These are phyloP conservation scores for Orchestes rusci DNA, from an alignment of 2,888 invertebrate species.

Conservation along the genomic window DNA sequence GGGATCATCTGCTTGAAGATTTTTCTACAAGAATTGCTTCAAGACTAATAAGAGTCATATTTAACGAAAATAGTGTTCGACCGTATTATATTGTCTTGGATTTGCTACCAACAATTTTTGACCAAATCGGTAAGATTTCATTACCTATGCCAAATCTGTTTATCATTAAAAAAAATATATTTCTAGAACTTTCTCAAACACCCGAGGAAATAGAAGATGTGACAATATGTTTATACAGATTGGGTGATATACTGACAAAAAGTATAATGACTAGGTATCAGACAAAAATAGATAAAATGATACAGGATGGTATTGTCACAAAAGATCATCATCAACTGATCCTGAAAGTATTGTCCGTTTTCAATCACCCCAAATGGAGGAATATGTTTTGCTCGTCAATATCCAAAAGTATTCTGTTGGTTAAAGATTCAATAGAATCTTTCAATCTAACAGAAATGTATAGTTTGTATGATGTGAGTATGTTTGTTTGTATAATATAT, in stretches of 20 bases:
- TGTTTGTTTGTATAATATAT: neutral
- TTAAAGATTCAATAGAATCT: constrained; percentile 39
- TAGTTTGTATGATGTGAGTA: constrained; percentile 39
- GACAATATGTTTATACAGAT: constrained; percentile 45
- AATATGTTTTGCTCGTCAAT: constrained; percentile 38
- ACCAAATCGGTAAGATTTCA: constrained; percentile 36
- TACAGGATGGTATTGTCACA: constrained; percentile 36
- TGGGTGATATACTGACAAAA: constrained; percentile 40
- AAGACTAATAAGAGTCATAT: constrained; percentile 43
- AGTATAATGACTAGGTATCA: constrained; percentile 42
- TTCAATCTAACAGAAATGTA: constrained; percentile 43
- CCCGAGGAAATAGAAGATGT: constrained; percentile 43
- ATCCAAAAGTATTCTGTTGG: constrained; percentile 39
- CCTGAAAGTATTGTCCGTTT: constrained; percentile 40
- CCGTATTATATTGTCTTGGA: constrained; percentile 40
- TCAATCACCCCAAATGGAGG: constrained; percentile 47
- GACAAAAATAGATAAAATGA: constrained; percentile 36
- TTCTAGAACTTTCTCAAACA: constrained; percentile 37
- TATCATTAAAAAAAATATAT: constrained; percentile 10
- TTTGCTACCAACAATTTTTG: constrained; percentile 41
- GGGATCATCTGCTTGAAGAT: constrained; percentile 29
- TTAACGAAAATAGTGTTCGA: constrained; percentile 40
- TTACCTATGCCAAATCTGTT: neutral
- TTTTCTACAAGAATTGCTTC: constrained; percentile 38
- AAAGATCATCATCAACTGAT: constrained; percentile 31